Percentiles rank a stretch among this genome's conserved stretches.
Evolutionary conservation across 2,888 invertebrate genomes (phyloP).

Genomic region (Rhagium mordax): DNA sequence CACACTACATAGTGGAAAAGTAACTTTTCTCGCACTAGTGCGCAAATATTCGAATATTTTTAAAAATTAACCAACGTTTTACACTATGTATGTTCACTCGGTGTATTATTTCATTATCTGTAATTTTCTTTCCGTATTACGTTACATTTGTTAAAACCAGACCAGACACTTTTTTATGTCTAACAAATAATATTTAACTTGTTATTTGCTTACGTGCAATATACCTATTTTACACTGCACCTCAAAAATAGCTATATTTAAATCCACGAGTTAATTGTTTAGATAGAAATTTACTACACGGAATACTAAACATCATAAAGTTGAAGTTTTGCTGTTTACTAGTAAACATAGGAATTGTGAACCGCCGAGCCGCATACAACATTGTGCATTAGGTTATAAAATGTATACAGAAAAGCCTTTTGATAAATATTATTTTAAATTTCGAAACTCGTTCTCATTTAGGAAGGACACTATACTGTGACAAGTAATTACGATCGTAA

Average conservation of each 20-base stretch:
- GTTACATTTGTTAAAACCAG: too few relatives aligned
- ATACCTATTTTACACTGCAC: too few relatives aligned
- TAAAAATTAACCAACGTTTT: too few relatives aligned
- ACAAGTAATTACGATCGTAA: background rate
- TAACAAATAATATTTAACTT: too few relatives aligned
- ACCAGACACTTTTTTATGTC: too few relatives aligned
- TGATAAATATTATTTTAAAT: conserved; percentile 13
- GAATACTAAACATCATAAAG: conserved; percentile 16
- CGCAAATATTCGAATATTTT: too few relatives aligned
- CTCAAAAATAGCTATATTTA: background rate
- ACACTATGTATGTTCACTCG: too few relatives aligned
- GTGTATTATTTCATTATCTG: too few relatives aligned
- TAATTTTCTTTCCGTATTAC: too few relatives aligned
- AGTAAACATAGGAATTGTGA: conserved; percentile 1
- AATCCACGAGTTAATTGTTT: background rate
- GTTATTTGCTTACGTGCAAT: too few relatives aligned
- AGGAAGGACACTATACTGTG: background rate
- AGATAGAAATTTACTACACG: background rate
- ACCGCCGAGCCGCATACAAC: background rate
- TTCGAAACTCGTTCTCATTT: conserved; percentile 18
- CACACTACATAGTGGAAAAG: too few relatives aligned
- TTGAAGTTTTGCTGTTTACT: conserved; percentile 6
- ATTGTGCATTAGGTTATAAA: background rate
- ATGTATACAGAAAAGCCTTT: conserved; percentile 5
- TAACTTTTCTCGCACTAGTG: too few relatives aligned